Base-by-base conservation (phyloP, 2,888 invertebrate species). In the Philaethria dido region DNA sequence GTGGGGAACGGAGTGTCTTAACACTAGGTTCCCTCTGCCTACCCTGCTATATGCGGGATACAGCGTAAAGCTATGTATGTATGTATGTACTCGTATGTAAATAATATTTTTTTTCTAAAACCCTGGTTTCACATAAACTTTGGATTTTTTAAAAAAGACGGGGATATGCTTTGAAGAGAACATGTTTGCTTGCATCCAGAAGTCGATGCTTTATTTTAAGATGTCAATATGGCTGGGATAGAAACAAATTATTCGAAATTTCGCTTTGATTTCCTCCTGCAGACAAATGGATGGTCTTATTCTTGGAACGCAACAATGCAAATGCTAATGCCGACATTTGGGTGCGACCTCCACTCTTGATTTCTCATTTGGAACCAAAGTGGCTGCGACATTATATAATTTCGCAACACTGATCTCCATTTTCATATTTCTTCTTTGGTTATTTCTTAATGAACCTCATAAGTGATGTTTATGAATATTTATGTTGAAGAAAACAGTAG, bases 241-340 rank as follows among this genome's bases (percentile, higher is more conserved):
- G 20, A 22, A 57, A 48, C 9, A 57, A 18, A 47, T 39, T 47
- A 39, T 36, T 44, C n/a, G 18, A 48, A 36, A 18, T 60, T 50
- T 60, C n/a, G 50, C 29, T 64, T 42, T 59, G 50, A 29, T 50
- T 29, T 50, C 59, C 29, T 33, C 20, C 47, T 39, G 64, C 60
- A 50, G 60, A 57, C 57, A 59, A 62, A 47, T 62, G 48, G 48
- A 62, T 55, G 66, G 62, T 72, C 71, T 72, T 66, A 70, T 75
- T 77, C 74, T 71, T 67, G 71, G 74, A 76, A 71, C 70, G 69
- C 73, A 76, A 78, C 82, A 83, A 83, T 82, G 77, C 75, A 74
- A 83, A 88, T 88, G 86, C 78, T 85, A 87, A 89, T 87, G 78
- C 78, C 78, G 84, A 81, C 83, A 85, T 86, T 86, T 82, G 72